Evolutionary conservation across 2,113 vertebrate species (phyloP).

Genomic region (Callionymus lyra): DNA sequence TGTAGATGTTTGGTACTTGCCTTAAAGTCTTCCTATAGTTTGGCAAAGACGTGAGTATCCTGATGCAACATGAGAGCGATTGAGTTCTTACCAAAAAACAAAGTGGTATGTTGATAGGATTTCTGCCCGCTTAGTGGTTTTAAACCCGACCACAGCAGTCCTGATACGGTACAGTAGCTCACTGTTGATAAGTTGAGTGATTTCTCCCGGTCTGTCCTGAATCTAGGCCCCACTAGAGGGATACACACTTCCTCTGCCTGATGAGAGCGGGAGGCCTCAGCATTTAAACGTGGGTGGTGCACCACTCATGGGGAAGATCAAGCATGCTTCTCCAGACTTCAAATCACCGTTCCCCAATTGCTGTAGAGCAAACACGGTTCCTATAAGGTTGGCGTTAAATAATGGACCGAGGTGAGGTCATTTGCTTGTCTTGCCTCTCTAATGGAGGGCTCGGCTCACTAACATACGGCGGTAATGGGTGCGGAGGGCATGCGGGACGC

Average conservation of each 20-base stretch:
- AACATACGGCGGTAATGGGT: slow-evolving; percentile 54
- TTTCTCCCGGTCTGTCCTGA: slow-evolving; percentile 59
- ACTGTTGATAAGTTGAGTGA: slow-evolving; percentile 59
- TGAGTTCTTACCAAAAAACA: too few species aligned
- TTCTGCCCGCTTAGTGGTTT: slow-evolving; percentile 17
- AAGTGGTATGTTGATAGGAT: too few species aligned
- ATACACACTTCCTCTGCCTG: slow-evolving; percentile 58
- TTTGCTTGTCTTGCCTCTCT: slow-evolving; percentile 44
- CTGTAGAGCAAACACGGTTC: slow-evolving; percentile 43
- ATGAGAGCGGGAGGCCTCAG: slow-evolving; percentile 52
- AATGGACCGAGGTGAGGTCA: slow-evolving; percentile 58
- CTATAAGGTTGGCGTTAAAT: slow-evolving; percentile 51
- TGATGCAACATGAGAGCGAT: too few species aligned
- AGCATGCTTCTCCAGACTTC: slow-evolving; percentile 53
- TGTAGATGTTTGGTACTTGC: too few species aligned
- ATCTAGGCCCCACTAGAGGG: slow-evolving; percentile 44
- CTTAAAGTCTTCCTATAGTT: too few species aligned
- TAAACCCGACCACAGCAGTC: slow-evolving; percentile 27
- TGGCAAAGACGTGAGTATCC: too few species aligned
- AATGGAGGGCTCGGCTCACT: slow-evolving; percentile 54
- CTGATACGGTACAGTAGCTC: slow-evolving; percentile 58
- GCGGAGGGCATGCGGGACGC: slow-evolving; percentile 38
- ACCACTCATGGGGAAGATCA: slow-evolving; percentile 60
- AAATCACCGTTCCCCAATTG: slow-evolving; percentile 54
- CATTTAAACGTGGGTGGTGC: slow-evolving; percentile 51